Evolutionary conservation across 2,113 vertebrate species (phyloP).

Genomic region (Heliornis fulica): DNA sequence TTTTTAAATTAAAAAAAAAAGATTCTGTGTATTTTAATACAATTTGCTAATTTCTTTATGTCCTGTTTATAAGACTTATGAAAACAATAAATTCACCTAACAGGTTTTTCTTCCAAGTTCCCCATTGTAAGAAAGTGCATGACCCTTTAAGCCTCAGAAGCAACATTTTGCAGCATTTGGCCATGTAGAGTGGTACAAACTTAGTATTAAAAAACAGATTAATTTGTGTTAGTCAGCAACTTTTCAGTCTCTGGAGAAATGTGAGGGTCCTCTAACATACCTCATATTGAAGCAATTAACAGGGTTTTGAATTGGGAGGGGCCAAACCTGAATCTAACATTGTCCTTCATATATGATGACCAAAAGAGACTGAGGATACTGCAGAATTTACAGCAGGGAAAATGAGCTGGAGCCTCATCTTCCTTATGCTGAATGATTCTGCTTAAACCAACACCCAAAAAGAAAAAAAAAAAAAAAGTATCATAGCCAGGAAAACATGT

Average conservation of each 20-base stretch:
- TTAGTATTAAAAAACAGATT: not conserved
- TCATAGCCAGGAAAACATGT: not conserved
- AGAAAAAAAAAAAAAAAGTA: not conserved
- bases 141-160: not conserved
- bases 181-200: not conserved
- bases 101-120: not conserved
- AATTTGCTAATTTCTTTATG: not conserved
- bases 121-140: not conserved
- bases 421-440: not conserved
- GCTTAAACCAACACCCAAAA: not conserved
- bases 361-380: not conserved
- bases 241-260: not conserved
- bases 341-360: not conserved
- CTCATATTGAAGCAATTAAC: not conserved
- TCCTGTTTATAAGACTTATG: not conserved
- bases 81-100: not conserved
- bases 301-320: not conserved
- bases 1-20: not conserved
- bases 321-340: not conserved
- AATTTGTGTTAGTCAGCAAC: not conserved
- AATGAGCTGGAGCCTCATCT: not conserved
- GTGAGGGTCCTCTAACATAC: not conserved
- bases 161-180: not conserved
- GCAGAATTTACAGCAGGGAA: not conserved
- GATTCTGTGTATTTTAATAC: not conserved